These are phyloP conservation scores for Odontothrips loti DNA, from an alignment of 2,888 invertebrate species.

Conservation along the genomic window DNA sequence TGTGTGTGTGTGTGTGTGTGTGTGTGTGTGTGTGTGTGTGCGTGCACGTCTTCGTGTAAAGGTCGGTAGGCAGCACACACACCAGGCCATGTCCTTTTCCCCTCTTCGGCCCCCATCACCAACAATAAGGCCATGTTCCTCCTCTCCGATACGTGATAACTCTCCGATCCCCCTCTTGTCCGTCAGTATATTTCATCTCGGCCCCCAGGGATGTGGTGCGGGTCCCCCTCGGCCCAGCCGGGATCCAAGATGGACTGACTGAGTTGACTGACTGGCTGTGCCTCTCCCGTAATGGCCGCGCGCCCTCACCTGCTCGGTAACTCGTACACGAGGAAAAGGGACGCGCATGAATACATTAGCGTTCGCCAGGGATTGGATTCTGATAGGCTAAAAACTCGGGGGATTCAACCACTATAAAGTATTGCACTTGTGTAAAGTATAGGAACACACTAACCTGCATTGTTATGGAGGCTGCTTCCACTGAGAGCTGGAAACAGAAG, in stretches of 20 bases:
- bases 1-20: slow-evolving; percentile 11
- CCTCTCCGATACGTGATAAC: slow-evolving; percentile 5
- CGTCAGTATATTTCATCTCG: background rate
- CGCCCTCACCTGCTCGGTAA: background rate
- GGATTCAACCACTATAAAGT: no score
- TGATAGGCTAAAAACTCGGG: no score
- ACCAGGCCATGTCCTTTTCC: slow-evolving; percentile 17
- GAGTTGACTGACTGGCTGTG: background rate
- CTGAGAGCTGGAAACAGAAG: no score
- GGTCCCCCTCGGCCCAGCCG: no score
- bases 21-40: background rate
- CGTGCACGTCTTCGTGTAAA: background rate
- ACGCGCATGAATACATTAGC: no score
- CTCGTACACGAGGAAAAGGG: no score
- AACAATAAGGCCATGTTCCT: background rate
- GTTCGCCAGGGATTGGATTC: no score
- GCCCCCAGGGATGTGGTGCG: background rate
- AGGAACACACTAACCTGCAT: no score
- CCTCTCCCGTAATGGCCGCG: background rate
- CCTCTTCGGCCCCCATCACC: background rate
- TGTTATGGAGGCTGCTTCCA: no score
- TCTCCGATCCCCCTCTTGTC: background rate
- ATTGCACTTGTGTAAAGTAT: no score
- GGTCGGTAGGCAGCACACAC: background rate
- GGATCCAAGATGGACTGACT: background rate